Evolutionary conservation across 2,797 vertebrate genomes (phyloP), one percentile per base, ranked within the genome.

Genomic region (Trematomus bernacchii): DNA sequence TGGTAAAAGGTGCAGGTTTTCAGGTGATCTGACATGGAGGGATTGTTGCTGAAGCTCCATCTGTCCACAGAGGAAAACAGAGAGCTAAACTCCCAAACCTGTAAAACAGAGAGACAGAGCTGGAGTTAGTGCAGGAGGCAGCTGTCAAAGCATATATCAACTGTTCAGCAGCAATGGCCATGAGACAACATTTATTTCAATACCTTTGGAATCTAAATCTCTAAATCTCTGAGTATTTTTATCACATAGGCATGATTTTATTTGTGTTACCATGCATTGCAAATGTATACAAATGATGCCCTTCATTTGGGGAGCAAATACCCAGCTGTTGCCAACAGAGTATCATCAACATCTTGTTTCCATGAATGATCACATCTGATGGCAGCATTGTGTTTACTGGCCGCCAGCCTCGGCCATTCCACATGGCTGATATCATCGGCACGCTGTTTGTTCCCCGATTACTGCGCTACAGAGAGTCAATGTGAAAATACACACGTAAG

Each of bases 51-150:
- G 90, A 94, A 94, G 88, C 95, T 93, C 98, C 98, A 99, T 55
- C 76, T 93, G 80, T 96, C 93, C 85, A 99, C 95, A 2, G 91
- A 87, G 79, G 97, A 97, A 93, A 99, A 99, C 66, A 96, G 82
- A 84, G 95, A 95, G 93, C 98, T 99, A 94, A 97, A 99, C 81
- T 96, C 95, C 98, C 98, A 99, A 57, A 96, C 93, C 98, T 99
- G 91, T 54, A 66, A 73, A 74, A 77, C 50, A 89, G 37, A 85
- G 11, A 85, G 46, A 62, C 16, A 73, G 52, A 81, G 48, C 57
- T 69, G 64, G 75, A 64, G 54, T 10, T 55, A 13, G 44, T 42
- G 70, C 53, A 23, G 43, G 63, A 77, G 42, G 67, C 73, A 53
- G 68, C 80, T 80, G 63, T 66, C 59, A 71, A 8, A 44, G 15